Conservation (phyloP, 2,797 vertebrate genomes). For the Valencia hispanica region DNA sequence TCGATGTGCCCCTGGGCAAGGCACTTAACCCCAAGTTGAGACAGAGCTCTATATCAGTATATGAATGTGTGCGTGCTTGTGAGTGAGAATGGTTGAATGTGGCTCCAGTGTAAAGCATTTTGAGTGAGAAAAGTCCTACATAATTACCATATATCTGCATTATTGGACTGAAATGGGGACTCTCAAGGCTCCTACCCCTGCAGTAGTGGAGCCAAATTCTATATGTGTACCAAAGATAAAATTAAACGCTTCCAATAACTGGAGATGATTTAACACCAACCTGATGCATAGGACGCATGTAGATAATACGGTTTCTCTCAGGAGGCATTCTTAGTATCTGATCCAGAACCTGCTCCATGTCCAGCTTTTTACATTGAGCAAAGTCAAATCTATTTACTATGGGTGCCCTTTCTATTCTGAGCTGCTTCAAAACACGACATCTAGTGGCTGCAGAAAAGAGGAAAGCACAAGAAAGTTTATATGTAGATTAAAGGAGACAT, state of each 20-base stretch:
- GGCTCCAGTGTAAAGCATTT: no score
- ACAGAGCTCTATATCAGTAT: no score
- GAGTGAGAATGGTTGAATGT: not conserved
- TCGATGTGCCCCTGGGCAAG: not conserved
- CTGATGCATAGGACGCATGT: conserved; percentile 98
- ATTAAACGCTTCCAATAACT: not conserved
- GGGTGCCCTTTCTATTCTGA: conserved; percentile 91
- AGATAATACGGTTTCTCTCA: conserved; percentile 96
- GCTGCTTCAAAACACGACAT: conserved; percentile 94
- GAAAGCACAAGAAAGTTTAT: not conserved
- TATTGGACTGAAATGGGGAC: no score
- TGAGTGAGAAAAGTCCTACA: no score
- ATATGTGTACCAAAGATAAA: not conserved
- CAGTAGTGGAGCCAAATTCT: not conserved
- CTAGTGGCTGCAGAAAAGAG: conserved; percentile 86
- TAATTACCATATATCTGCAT: no score
- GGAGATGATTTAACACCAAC: conserved; percentile 64
- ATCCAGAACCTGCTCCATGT: conserved; percentile 98
- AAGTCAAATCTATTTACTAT: conserved; percentile 97
- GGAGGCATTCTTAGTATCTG: conserved; percentile 96
- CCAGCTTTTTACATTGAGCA: conserved; percentile 96
- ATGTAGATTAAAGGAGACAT: not conserved
- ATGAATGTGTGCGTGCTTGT: not conserved
- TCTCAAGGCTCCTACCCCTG: not conserved
- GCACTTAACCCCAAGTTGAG: not conserved